These are phyloP conservation scores for Drosophila guanche DNA, from an alignment of 1,140 invertebrate genomes.

Conservation along the genomic window DNA sequence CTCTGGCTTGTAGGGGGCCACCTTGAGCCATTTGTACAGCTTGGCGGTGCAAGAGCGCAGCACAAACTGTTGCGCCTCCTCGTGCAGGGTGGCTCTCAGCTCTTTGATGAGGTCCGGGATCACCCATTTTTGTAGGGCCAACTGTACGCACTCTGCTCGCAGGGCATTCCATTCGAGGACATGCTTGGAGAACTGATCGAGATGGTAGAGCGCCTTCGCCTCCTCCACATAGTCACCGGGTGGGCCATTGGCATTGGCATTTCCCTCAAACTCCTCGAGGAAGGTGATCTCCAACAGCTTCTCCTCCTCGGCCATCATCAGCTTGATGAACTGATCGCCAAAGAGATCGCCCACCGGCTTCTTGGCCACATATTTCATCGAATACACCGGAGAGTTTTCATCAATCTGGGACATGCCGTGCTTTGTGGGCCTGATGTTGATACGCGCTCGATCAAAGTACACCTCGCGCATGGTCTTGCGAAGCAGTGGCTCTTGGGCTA, in stretches of 20 bases:
- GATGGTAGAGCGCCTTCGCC: conserved; percentile 94
- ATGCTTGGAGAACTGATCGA: conserved; percentile 98
- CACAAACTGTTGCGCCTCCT: conserved; percentile 96
- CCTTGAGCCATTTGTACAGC: conserved; percentile 95
- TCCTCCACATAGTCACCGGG: conserved; percentile 91
- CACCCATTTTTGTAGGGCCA: conserved; percentile 94
- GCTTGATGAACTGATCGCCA: conserved; percentile 95
- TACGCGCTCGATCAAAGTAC: conserved; percentile 95
- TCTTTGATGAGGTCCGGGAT: conserved; percentile 96
- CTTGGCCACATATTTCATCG: conserved; percentile 96
- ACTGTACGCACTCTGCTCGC: conserved; percentile 93
- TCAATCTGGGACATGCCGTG: conserved; percentile 96
- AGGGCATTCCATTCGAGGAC: conserved; percentile 98
- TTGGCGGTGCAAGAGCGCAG: conserved; percentile 92
- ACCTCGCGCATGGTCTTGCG: conserved; percentile 93
- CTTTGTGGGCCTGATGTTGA: conserved; percentile 94
- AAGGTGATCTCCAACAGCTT: conserved; percentile 90
- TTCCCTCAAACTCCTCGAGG: conserved; percentile 91
- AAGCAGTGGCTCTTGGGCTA: conserved; percentile 95
- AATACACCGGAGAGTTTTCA: conserved; percentile 94
- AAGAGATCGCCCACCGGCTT: conserved; percentile 96
- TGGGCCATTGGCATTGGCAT: conserved; percentile 85
- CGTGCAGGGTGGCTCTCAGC: conserved; percentile 90
- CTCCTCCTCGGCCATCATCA: conserved; percentile 93
- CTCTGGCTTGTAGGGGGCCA: conserved; percentile 91